Evolutionary conservation across 2,888 invertebrate genomes (phyloP).

Genomic region (Drosophila prolongata): DNA sequence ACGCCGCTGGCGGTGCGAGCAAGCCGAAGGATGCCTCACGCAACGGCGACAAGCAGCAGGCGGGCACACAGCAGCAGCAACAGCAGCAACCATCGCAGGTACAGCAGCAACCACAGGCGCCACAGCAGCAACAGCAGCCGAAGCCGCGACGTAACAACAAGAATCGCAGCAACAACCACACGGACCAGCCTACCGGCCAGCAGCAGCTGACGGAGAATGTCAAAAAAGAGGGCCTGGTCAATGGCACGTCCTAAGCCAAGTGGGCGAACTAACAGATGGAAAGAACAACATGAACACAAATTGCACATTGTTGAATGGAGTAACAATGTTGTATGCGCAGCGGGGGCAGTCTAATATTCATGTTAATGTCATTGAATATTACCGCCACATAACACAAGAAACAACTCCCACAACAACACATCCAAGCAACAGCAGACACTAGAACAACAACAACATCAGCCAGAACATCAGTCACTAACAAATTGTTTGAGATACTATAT

Average conservation of each 20-base stretch:
- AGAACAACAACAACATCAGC: conserved; percentile 28
- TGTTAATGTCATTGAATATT: conserved; percentile 55
- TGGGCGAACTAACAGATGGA: conserved; percentile 21
- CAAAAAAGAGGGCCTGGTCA: conserved; percentile 84
- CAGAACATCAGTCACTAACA: conserved; percentile 52
- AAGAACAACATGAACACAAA: conserved; percentile 36
- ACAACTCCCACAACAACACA: conserved; percentile 18
- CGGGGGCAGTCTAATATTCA: conserved; percentile 57
- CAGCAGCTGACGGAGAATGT: conserved; percentile 74
- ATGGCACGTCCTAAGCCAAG: conserved; percentile 83
- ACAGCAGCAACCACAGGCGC: conserved; percentile 50
- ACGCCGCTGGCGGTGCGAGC: conserved; percentile 67
- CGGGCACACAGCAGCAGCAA: conserved; percentile 62
- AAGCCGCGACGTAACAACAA: conserved; percentile 82
- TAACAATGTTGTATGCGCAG: conserved; percentile 55
- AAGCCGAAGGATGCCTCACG: conserved; percentile 66
- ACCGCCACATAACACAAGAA: conserved; percentile 55
- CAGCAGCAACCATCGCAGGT: conserved; percentile 54
- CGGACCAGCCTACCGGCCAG: conserved; percentile 66
- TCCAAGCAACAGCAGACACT: conserved; percentile 37
- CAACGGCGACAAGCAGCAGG: conserved; percentile 73
- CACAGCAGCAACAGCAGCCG: conserved; percentile 68
- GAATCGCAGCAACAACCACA: conserved; percentile 81
- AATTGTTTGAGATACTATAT: conserved; percentile 67
- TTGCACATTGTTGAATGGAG: conserved; percentile 55